Conservation (phyloP, 2,113 vertebrate species). For the Sorex araneus region DNA sequence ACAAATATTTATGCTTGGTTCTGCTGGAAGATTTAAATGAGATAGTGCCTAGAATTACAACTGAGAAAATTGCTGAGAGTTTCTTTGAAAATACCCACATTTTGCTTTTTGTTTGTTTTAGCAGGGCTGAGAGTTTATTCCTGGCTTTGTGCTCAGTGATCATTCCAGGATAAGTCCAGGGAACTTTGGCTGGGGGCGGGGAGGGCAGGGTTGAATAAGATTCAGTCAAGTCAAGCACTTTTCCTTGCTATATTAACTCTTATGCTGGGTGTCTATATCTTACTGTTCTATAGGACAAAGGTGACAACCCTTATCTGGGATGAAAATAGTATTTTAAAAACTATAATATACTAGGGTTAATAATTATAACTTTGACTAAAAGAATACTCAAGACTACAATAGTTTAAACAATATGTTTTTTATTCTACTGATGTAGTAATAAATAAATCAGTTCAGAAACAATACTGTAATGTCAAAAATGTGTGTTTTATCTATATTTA, state of each 20-base stretch:
- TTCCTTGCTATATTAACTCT: too few species aligned
- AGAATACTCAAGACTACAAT: neutral
- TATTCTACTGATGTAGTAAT: neutral
- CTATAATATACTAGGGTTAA: too few species aligned
- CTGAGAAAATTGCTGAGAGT: neutral
- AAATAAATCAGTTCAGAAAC: neutral
- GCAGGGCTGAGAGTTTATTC: too few species aligned
- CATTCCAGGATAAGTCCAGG: too few species aligned
- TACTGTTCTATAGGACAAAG: neutral
- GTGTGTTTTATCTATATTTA: neutral
- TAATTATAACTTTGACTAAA: constrained; percentile 4
- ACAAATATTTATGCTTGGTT: neutral
- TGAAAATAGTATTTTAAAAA: neutral
- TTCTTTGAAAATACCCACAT: neutral
- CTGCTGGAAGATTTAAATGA: neutral
- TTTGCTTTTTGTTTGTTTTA: too few species aligned
- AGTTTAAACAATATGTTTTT: neutral
- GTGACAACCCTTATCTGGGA: neutral
- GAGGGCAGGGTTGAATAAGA: too few species aligned
- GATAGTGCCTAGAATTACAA: neutral
- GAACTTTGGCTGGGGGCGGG: too few species aligned
- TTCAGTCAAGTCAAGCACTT: too few species aligned
- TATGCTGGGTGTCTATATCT: neutral
- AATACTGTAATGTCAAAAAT: neutral
- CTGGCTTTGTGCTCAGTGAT: too few species aligned